Evolutionary conservation across 1,140 invertebrate species (phyloP).

Genomic region (Euwallacea similis): DNA sequence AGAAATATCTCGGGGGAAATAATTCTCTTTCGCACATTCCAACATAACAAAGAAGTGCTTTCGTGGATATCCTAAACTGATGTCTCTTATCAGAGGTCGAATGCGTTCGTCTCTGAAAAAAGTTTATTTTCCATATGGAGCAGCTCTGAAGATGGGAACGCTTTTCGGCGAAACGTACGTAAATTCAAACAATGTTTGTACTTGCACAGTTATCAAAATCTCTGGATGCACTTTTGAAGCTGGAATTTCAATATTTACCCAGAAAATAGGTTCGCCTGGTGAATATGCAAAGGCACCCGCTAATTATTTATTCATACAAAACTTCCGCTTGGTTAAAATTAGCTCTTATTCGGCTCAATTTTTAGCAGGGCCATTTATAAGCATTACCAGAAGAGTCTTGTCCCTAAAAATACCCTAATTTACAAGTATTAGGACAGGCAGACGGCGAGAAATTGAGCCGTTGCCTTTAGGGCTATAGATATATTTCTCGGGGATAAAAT

Average conservation of each 20-base stretch:
- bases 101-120: background rate
- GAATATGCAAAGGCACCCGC: too few species aligned
- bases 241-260: too few species aligned
- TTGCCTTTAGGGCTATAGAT: background rate
- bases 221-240: too few species aligned
- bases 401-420: conserved; percentile 1
- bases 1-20: conserved; percentile 5
- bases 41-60: conserved; percentile 13
- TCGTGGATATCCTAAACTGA: conserved; percentile 6
- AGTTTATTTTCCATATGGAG: too few species aligned
- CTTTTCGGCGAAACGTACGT: too few species aligned
- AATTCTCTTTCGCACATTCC: conserved; percentile 8
- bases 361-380: background rate
- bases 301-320: too few species aligned
- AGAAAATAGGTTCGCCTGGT: too few species aligned
- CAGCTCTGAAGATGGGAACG: too few species aligned
- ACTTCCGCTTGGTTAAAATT: too few species aligned
- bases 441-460: conserved; percentile 1
- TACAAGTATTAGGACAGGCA: conserved; percentile 3
- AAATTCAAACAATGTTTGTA: too few species aligned
- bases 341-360: too few species aligned
- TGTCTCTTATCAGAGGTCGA: conserved; percentile 4
- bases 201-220: too few species aligned
- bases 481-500: background rate
- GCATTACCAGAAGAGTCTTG: background rate